A percentile compares a stretch with the other conserved stretches of the same genome.
Evolutionary conservation across 2,888 invertebrate genomes (phyloP).

Genomic region (Cataglyphis albicans): DNA sequence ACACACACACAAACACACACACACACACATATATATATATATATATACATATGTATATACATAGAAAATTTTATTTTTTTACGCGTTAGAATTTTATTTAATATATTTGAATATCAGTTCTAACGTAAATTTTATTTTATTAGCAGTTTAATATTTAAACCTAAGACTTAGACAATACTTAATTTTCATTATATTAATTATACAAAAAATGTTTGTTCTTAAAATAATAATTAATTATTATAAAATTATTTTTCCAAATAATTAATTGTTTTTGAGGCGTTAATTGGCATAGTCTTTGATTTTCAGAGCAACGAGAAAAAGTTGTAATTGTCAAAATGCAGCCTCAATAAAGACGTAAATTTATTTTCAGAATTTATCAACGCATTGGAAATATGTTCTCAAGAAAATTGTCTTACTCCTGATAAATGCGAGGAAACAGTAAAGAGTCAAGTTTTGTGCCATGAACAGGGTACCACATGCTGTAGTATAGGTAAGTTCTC

Average conservation of each 20-base stretch:
- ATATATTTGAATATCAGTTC: neutral
- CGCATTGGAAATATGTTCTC: conserved; percentile 55
- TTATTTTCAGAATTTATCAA: conserved; percentile 57
- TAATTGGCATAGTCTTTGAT: neutral
- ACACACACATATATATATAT: neutral
- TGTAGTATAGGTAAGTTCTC: conserved; percentile 65
- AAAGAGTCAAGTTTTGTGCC: conserved; percentile 19
- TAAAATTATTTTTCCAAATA: neutral
- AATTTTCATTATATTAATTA: neutral
- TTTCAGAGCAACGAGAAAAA: neutral
- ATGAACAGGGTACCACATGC: conserved; percentile 42
- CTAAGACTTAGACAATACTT: neutral
- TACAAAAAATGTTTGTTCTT: neutral
- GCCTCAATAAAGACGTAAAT: neutral
- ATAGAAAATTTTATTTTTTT: neutral
- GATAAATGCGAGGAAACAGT: conserved; percentile 59
- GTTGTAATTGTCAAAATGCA: too few relatives aligned
- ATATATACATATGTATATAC: neutral
- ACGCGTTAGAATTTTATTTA: neutral
- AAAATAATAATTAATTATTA: neutral
- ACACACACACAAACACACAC: neutral
- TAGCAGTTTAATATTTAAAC: neutral
- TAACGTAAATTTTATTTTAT: conserved; percentile 7
- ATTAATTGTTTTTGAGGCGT: neutral
- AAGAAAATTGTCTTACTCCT: conserved; percentile 67